A percentile compares a stretch with the other conserved stretches of the same genome.
phyloP scores from a whole-genome alignment of 2,797 vertebrate species.

The Phataginus tricuspis region DNA sequence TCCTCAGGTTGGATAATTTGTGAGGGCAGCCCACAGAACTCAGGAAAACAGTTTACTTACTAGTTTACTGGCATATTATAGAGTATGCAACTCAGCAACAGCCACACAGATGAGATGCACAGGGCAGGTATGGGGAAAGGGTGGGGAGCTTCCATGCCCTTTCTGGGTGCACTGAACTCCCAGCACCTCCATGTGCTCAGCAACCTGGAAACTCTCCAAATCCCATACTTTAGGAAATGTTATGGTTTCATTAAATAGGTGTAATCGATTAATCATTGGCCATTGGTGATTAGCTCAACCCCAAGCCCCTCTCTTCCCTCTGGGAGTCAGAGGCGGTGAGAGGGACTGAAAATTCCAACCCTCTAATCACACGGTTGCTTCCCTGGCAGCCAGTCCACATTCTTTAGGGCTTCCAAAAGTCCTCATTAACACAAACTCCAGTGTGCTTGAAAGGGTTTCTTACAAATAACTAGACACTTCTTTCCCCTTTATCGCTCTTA shows the following conservation, averaged over 20 bases:
- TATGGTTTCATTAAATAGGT: not conserved
- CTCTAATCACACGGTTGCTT: not conserved
- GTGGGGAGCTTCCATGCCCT: rapidly evolving
- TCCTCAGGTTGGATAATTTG: too few species aligned
- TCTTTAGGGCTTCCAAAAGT: not conserved
- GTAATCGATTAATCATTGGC: not conserved
- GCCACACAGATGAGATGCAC: too few species aligned
- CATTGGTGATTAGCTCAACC: not conserved
- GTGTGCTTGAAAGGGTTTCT: not conserved
- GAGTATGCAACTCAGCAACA: not conserved
- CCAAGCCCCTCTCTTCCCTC: not conserved
- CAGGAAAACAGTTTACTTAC: not conserved
- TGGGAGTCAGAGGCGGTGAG: too few species aligned
- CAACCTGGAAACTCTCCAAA: not conserved
- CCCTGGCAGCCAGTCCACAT: not conserved
- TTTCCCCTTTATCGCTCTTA: too few species aligned
- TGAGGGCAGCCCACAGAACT: not conserved
- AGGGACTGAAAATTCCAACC: too few species aligned
- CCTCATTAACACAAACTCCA: not conserved
- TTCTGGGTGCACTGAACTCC: not conserved
- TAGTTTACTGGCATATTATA: not conserved
- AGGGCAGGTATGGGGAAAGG: not conserved
- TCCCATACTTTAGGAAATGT: too few species aligned
- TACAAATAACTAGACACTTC: too few species aligned
- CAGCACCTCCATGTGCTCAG: not conserved